These are phyloP conservation scores for Mareca penelope DNA, from an alignment of 2,797 vertebrate genomes.

Conservation along the genomic window DNA sequence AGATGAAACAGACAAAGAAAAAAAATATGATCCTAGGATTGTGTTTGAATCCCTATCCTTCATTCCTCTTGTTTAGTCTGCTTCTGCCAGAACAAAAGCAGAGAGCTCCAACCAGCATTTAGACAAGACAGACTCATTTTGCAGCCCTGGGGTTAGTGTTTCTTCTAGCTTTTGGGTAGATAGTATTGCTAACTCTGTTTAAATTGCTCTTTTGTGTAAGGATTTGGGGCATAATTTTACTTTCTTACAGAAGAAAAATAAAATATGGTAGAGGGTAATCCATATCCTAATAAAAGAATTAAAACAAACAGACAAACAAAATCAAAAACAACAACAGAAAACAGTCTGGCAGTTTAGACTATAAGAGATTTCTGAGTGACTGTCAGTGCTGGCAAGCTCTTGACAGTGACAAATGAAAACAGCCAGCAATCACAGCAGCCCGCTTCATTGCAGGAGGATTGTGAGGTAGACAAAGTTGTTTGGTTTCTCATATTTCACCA, in stretches of 20 bases:
- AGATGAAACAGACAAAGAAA: not conserved
- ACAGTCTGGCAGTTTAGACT: not conserved
- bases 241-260: not conserved
- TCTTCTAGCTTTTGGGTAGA: not conserved
- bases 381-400: not conserved
- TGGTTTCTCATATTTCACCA: not conserved
- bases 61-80: not conserved
- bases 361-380: not conserved
- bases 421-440: not conserved
- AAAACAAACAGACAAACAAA: not conserved
- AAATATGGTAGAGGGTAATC: not conserved
- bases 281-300: not conserved
- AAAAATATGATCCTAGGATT: not conserved
- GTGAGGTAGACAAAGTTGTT: not conserved
- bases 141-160: not conserved
- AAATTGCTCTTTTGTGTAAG: not conserved
- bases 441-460: not conserved
- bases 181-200: not conserved
- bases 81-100: not conserved
- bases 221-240: not conserved
- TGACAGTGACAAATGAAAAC: not conserved
- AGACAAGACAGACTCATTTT: not conserved
- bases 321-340: not conserved
- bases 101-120: not conserved
- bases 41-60: slow-evolving; percentile 16